phyloP scores from a whole-genome alignment of 2,797 vertebrate species.

The Brotula barbata region DNA sequence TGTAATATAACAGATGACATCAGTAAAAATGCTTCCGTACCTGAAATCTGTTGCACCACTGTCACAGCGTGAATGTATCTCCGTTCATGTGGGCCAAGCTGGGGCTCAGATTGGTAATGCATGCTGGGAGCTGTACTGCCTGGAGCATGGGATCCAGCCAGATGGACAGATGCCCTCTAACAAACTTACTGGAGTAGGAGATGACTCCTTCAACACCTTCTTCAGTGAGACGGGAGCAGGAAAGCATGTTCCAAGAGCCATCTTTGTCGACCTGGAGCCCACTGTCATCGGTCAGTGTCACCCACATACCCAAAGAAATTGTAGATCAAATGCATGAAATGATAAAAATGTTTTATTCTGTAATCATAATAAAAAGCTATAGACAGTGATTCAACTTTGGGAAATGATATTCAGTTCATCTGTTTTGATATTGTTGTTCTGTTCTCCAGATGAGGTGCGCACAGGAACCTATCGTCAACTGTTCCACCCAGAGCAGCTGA shows the following conservation, averaged over 20 bases:
- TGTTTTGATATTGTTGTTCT: not conserved
- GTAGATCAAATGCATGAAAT: not conserved
- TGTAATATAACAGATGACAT: too few species aligned
- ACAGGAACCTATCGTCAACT: conserved; percentile 78
- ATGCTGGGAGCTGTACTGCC: conserved; percentile 78
- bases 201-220: conserved; percentile 81
- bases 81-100: conserved; percentile 76
- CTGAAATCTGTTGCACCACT: too few species aligned
- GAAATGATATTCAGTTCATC: too few species aligned
- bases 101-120: conserved; percentile 78
- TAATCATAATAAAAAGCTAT: too few species aligned
- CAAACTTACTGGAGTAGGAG: conserved; percentile 71
- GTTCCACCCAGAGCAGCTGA: conserved; percentile 81
- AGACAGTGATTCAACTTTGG: too few species aligned
- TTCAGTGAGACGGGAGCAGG: conserved; percentile 80
- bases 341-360: not conserved
- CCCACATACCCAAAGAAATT: not conserved
- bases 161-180: conserved; percentile 77
- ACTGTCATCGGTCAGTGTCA: conserved; percentile 75
- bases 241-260: conserved; percentile 78
- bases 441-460: conserved; percentile 72
- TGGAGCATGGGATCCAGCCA: conserved; percentile 77
- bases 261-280: conserved; percentile 80
- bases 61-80: conserved; percentile 81
- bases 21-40: too few species aligned